Percentiles rank a stretch among this genome's conserved stretches.
phyloP scores from a whole-genome alignment of 1,140 invertebrate species.

The Neodiprion pinetum region DNA sequence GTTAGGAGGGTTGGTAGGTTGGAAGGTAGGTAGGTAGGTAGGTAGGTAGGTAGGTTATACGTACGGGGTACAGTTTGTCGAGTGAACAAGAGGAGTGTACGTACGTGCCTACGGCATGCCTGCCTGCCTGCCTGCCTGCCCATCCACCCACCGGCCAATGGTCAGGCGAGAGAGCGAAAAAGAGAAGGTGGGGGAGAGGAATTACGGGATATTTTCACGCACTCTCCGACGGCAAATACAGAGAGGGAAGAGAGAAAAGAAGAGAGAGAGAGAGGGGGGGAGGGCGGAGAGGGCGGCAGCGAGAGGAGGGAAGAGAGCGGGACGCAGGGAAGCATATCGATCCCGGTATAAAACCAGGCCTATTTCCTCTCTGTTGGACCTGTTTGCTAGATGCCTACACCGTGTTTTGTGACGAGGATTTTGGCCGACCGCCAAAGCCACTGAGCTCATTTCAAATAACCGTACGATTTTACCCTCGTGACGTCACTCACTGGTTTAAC shows the following conservation, averaged over 20 bases:
- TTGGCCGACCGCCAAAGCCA: constrained; percentile 42
- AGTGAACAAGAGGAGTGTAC: too few species aligned
- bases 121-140: too few species aligned
- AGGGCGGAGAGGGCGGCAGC: background rate
- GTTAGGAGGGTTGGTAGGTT: too few species aligned
- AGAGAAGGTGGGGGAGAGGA: too few species aligned
- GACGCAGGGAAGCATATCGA: constrained; percentile 37
- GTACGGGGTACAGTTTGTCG: too few species aligned
- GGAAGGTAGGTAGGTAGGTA: too few species aligned
- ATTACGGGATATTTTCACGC: too few species aligned
- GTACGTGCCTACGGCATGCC: too few species aligned
- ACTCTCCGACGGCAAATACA: background rate
- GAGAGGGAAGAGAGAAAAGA: constrained; percentile 13
- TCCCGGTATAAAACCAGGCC: constrained; percentile 45
- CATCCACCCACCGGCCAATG: too few species aligned
- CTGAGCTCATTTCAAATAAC: constrained; percentile 53
- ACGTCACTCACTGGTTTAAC: constrained; percentile 50
- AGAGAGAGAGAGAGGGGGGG: constrained; percentile 9
- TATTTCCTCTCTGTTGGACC: constrained; percentile 45
- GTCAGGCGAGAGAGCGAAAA: too few species aligned
- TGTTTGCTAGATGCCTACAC: constrained; percentile 50
- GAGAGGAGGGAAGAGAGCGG: constrained; percentile 15
- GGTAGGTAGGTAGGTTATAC: too few species aligned
- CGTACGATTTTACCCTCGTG: constrained; percentile 39
- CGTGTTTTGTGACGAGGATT: constrained; percentile 53